Conservation (phyloP, 2,113 vertebrate species). For the Neodontobutis hainanensis region DNA sequence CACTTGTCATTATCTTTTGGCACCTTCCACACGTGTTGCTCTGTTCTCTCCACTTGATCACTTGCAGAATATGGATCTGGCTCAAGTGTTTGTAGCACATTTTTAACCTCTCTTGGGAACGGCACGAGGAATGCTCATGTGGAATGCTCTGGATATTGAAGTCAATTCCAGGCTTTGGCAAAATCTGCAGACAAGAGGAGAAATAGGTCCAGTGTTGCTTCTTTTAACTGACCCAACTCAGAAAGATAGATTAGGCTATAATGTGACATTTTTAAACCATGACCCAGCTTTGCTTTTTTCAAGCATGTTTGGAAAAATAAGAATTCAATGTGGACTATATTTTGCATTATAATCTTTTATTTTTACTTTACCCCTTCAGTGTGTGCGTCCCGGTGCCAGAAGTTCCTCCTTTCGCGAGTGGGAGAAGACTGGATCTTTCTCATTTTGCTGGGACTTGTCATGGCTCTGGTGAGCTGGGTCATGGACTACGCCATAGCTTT, state of each 20-base stretch:
- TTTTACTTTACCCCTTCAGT: slow-evolving; percentile 68
- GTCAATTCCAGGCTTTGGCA: slow-evolving; percentile 64
- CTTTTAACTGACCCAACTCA: slow-evolving; percentile 74
- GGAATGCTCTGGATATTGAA: slow-evolving; percentile 61
- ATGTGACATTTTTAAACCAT: slow-evolving; percentile 40
- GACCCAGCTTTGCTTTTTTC: slow-evolving; percentile 50
- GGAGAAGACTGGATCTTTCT: slow-evolving; percentile 99
- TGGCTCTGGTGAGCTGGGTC: slow-evolving; percentile 98
- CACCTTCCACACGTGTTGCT: slow-evolving; percentile 9
- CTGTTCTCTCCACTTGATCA: slow-evolving; percentile 3
- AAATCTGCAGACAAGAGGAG: slow-evolving; percentile 53
- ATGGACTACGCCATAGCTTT: slow-evolving; percentile 98
- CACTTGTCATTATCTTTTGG: not conserved
- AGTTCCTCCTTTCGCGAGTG: slow-evolving; percentile 93
- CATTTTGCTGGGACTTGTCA: slow-evolving; percentile 93
- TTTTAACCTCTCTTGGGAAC: slow-evolving; percentile 51
- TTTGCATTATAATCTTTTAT: too few relatives aligned
- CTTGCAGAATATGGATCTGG: slow-evolving; percentile 56
- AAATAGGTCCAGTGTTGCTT: slow-evolving; percentile 70
- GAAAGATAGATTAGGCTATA: slow-evolving; percentile 54
- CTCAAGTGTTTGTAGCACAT: slow-evolving; percentile 71
- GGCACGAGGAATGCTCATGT: too few relatives aligned
- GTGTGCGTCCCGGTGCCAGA: slow-evolving; percentile 89
- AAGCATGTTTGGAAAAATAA: not conserved
- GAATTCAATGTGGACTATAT: too few relatives aligned